Conservation (phyloP, 2,113 vertebrate genomes). For the Salvator merianae region DNA sequence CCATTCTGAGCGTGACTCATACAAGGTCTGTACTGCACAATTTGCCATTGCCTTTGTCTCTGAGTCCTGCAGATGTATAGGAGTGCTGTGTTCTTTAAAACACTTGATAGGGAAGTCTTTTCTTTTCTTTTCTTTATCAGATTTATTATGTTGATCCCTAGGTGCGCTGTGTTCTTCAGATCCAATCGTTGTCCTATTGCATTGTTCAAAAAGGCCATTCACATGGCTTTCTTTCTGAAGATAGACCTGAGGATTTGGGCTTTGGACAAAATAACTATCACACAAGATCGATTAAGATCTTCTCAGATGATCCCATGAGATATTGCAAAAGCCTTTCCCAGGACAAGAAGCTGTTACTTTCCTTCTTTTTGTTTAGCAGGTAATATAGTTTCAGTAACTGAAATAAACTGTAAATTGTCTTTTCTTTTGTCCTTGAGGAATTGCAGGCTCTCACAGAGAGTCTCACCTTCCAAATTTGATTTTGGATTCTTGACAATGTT, state of each 20-base stretch:
- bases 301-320: slow-evolving; percentile 13
- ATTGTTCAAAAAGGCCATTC: slow-evolving; percentile 11
- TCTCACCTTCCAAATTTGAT: background rate
- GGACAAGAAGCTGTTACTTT: background rate
- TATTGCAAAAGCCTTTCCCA: background rate
- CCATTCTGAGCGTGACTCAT: background rate
- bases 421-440: background rate
- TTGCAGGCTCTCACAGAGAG: background rate
- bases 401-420: background rate
- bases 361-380: background rate
- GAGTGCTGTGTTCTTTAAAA: slow-evolving; percentile 25
- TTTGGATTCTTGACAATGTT: background rate
- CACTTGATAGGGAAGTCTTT: background rate
- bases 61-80: slow-evolving; percentile 20
- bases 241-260: background rate
- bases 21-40: background rate
- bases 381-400: background rate
- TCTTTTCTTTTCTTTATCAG: slow-evolving; percentile 10
- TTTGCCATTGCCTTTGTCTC: background rate
- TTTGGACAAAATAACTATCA: slow-evolving; percentile 3
- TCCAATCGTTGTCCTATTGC: slow-evolving; percentile 14
- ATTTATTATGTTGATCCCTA: background rate
- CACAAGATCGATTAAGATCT: slow-evolving; percentile 10
- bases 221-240: background rate
- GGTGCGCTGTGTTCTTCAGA: background rate